Evolutionary conservation across 1,140 invertebrate species (phyloP).

Genomic region (Pararge aegeria): DNA sequence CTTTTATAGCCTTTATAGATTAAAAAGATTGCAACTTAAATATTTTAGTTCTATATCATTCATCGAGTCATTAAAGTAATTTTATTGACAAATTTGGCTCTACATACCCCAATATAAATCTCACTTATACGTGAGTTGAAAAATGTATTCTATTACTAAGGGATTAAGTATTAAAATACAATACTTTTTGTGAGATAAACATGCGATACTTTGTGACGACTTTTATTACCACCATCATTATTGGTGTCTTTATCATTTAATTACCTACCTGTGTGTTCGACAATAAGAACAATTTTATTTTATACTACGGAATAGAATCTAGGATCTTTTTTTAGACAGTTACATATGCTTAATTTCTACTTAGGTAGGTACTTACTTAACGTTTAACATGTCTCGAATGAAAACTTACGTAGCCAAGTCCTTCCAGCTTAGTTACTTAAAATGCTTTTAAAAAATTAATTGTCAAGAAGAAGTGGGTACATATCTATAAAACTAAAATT

Average conservation of each 20-base stretch:
- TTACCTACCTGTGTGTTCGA: slow-evolving; percentile 9
- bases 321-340: too few species aligned
- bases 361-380: background rate
- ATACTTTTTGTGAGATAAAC: too few species aligned
- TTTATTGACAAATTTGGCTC: slow-evolving; percentile 1
- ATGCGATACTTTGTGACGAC: too few species aligned
- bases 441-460: too few species aligned
- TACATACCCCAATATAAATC: background rate
- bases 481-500: too few species aligned
- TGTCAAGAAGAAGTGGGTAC: too few species aligned
- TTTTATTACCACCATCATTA: slow-evolving; percentile 4
- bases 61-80: background rate
- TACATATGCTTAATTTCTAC: too few species aligned
- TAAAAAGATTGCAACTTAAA: too few species aligned
- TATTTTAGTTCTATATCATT: too few species aligned
- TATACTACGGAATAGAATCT: background rate
- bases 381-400: background rate
- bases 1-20: too few species aligned
- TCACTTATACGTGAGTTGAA: background rate
- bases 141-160: background rate
- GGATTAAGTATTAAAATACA: slow-evolving; percentile 2
- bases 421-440: too few species aligned
- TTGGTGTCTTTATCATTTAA: slow-evolving; percentile 17
- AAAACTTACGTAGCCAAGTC: background rate
- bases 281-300: background rate